Evolutionary conservation across 2,797 vertebrate genomes (phyloP).

Genomic region (Pipistrellus pipistrellus): DNA sequence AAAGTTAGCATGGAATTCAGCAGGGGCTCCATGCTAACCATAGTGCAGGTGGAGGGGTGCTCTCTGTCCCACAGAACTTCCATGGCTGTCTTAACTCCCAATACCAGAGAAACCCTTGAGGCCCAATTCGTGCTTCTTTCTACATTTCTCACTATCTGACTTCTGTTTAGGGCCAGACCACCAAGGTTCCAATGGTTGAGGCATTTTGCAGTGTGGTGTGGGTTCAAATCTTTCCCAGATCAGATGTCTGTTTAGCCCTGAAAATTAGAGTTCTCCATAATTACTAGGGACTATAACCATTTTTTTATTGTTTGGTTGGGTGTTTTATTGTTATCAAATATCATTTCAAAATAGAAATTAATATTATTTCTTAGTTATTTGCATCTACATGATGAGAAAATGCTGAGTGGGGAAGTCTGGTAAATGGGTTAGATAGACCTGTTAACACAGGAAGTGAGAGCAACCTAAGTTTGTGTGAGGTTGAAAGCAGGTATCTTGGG

Average conservation of each 20-base stretch:
- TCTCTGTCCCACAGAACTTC: not conserved
- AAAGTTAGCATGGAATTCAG: not conserved
- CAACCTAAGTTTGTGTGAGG: not conserved
- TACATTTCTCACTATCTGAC: not conserved
- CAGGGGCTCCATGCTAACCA: fast-evolving
- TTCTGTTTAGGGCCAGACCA: not conserved
- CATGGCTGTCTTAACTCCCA: not conserved
- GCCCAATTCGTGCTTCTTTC: not conserved
- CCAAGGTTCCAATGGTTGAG: not conserved
- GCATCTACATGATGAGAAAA: not conserved
- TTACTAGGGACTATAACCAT: not conserved
- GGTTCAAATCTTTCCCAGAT: not conserved
- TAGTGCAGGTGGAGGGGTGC: fast-evolving
- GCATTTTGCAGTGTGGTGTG: not conserved
- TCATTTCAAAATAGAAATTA: constrained; percentile 13
- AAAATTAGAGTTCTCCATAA: not conserved
- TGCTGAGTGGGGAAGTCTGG: not conserved
- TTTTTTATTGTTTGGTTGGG: not conserved
- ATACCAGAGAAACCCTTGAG: not conserved
- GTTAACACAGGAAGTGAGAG: not conserved
- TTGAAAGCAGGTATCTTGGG: not conserved
- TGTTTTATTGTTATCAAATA: not conserved
- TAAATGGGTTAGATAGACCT: not conserved
- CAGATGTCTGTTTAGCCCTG: not conserved
- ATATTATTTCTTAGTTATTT: constrained; percentile 5